Evolutionary conservation across 30 jellyfish, hydroid and myxozoan species (phyloP), one percentile per base, ranked within the genome.

Genomic region (Chironex yamaguchii): DNA sequence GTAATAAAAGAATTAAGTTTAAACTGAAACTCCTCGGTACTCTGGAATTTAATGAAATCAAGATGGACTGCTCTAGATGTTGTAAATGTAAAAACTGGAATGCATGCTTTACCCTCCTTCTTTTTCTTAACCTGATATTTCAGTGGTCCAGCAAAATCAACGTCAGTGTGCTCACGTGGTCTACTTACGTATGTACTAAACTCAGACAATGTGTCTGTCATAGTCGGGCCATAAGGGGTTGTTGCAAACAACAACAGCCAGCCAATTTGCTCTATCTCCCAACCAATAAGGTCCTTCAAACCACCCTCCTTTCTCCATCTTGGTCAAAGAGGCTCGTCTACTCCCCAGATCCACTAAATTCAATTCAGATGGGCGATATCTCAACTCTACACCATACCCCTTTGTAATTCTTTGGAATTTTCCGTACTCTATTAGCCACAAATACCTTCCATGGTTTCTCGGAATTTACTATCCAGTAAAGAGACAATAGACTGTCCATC

Each of bases 401-500:
- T 79, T 62, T 2, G 82, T 79, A 13, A 22, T n/a, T 36, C 72
- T 79, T 25, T 36, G 82, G 29, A 20, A 74, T 49, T 52, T 74
- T 74, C 49, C 67, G 21, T 4, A 49, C 87, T 51, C 79, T 74
- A 28, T 74, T 74, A 2, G 87, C 76, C 1, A 50, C 87, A 50
- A 74, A 74, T 4, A 50, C 35, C 29, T 79, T 81, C 91, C 91
- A 81, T n/a, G 84, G 4, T 36, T 81, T 81, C n/a, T 67, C 65
- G 34, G 84, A 76, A 67, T 66, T 81, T 25, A 29, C 29, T 63
- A 81, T 81, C 91, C 91, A 81, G 31, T 30, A 81, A 27, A 81
- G 84, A 13, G 91, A 83, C n/a, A 81, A 83, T 75, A 81, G 28
- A 49, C 84, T 81, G 31, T 81, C 84, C 84, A 79, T 67, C 90